Evolutionary conservation across 2,888 invertebrate species (phyloP), one percentile per base, ranked within the genome.

Genomic region (Chymomyza fuscimana): DNA sequence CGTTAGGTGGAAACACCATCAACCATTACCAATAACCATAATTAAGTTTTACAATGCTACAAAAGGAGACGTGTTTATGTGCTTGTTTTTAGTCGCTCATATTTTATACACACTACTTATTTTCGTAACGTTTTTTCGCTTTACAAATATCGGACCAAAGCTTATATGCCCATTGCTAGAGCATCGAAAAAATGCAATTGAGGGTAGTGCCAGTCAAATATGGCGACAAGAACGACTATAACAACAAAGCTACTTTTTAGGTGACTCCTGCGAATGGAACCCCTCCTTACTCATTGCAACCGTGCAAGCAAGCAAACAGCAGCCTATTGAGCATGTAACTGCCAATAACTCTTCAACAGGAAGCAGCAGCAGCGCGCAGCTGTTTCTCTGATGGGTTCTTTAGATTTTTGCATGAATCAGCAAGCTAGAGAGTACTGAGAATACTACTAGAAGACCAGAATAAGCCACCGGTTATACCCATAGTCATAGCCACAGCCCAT

Each of bases 321-420:
- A 46, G 40, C 40, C 12, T 46, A 46, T 46, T 10, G 12, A 46
- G 40, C 40, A 12, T 46, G 54, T 22, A 22, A 54, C 22, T 54
- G 54, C 54, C 54, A 54, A 54, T 22, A 54, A 16, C 54, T 46
- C 40, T 46, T 46, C 12, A 12, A 46, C 40, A 46, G 40, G 40
- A 46, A 46, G 40, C 40, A 54, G 22, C 51, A 51, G 51, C 51
- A 51, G 51, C 16, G 5, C 54, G 54, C 54, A 54, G 54, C 54
- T 54, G 54, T 54, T 54, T 4, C 12, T 46, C 22, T 54, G 22
- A 9, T 19, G 54, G n/a, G 16, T 54, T 54, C 54, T 54, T 19
- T 46, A 12, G 40, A 12, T 54, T 29, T 22, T 58, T 25, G 56
- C 29, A 58, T 58, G 58, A 58, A 22, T 58, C 58, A 58, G 58